These are phyloP conservation scores for Chlorops oryzae DNA, from an alignment of 1,140 invertebrate genomes.

Conservation along the genomic window DNA sequence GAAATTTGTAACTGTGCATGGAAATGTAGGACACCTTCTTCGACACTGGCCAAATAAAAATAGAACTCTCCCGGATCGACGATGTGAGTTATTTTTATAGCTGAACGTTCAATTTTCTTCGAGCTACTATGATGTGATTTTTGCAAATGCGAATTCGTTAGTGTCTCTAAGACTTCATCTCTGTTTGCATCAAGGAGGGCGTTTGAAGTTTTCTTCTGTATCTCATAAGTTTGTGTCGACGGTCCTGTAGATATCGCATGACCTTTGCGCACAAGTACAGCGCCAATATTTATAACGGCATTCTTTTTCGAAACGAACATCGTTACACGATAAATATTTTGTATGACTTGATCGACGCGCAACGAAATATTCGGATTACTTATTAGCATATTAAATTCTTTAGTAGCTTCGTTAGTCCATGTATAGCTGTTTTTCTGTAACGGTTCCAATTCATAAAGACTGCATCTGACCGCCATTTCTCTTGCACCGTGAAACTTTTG, in stretches of 20 bases:
- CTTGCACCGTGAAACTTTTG: slow-evolving; percentile 13
- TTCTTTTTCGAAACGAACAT: slow-evolving; percentile 20
- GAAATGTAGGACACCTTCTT: slow-evolving; percentile 8
- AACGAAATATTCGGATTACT: slow-evolving; percentile 31
- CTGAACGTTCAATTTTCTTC: slow-evolving; percentile 12
- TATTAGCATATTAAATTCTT: slow-evolving; percentile 22
- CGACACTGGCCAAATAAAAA: slow-evolving; percentile 19
- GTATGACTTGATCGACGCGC: slow-evolving; percentile 12
- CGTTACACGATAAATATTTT: slow-evolving; percentile 15
- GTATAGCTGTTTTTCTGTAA: slow-evolving; percentile 21
- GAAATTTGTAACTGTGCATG: slow-evolving; percentile 15
- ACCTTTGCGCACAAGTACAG: slow-evolving; percentile 20
- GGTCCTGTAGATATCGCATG: slow-evolving; percentile 26
- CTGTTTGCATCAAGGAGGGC: not conserved
- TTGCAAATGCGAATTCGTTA: too few relatives aligned
- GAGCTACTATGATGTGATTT: too few relatives aligned
- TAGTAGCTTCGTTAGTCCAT: slow-evolving; percentile 26
- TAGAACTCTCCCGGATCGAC: slow-evolving; percentile 34
- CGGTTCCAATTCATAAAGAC: slow-evolving; percentile 34
- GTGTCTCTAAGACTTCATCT: too few relatives aligned
- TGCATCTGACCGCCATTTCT: slow-evolving; percentile 25
- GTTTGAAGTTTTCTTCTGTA: not conserved
- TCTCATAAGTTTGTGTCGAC: slow-evolving; percentile 7
- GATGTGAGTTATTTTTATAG: slow-evolving; percentile 12
- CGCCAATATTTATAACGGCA: slow-evolving; percentile 23